phyloP scores from a whole-genome alignment of 2,888 invertebrate genomes.

The Orthosia cruda region DNA sequence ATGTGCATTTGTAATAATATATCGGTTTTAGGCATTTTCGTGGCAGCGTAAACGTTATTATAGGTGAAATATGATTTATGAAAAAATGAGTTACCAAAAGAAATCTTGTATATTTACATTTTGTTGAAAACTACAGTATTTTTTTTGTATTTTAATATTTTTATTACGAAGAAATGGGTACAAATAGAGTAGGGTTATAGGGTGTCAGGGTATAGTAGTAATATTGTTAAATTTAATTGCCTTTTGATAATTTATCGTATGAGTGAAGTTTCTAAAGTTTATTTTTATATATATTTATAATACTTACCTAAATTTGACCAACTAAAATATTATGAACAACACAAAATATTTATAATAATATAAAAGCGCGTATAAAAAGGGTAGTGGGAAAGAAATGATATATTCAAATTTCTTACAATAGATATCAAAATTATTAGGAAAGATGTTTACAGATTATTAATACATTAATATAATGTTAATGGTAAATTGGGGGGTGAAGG shows the following conservation, averaged over 20 bases:
- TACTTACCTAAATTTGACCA: too few species aligned
- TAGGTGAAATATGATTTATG: not conserved
- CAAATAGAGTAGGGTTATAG: not conserved
- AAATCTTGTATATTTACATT: not conserved
- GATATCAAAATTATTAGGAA: not conserved
- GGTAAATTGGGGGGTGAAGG: not conserved
- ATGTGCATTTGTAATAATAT: not conserved
- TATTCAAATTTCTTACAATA: not conserved
- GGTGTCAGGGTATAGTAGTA: not conserved
- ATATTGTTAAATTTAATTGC: not conserved
- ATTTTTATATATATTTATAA: too few species aligned
- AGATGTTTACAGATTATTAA: not conserved
- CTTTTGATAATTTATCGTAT: not conserved
- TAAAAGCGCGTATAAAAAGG: too few species aligned
- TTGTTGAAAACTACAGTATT: conserved; percentile 25
- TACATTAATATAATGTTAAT: not conserved
- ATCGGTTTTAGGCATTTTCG: not conserved
- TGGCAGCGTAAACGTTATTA: too few species aligned
- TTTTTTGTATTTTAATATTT: not conserved
- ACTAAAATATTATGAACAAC: too few species aligned
- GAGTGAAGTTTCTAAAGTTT: too few species aligned
- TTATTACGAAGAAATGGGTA: not conserved
- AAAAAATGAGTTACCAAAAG: not conserved
- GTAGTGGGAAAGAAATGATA: too few species aligned
- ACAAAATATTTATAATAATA: too few species aligned